These are phyloP conservation scores for Sigmodon hispidus DNA, from an alignment of 2,113 vertebrate species.

Conservation along the genomic window DNA sequence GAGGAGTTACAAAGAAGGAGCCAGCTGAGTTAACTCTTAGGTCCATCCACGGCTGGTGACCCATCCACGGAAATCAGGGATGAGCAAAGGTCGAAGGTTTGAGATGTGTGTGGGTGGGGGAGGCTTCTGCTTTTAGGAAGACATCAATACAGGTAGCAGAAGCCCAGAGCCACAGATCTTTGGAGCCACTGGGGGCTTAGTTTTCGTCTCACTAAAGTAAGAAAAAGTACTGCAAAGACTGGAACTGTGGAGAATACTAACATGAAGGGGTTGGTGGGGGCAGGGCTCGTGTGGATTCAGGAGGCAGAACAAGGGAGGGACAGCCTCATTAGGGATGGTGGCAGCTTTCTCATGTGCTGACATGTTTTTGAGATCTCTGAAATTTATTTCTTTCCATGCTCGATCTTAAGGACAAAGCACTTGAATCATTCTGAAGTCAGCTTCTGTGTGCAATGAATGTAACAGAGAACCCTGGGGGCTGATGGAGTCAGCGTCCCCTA, in stretches of 20 bases:
- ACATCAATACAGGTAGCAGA: not conserved
- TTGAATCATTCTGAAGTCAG: not conserved
- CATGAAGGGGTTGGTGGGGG: not conserved
- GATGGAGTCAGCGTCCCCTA: rapidly evolving
- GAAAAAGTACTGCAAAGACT: not conserved
- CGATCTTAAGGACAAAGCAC: not conserved
- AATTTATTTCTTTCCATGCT: conserved; percentile 10
- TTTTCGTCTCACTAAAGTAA: not conserved
- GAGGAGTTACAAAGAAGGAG: not conserved
- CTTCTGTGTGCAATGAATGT: not conserved
- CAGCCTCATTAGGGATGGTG: not conserved
- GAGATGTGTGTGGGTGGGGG: not conserved
- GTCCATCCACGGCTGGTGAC: rapidly evolving
- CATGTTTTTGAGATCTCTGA: not conserved
- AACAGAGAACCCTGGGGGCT: not conserved
- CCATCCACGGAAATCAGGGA: rapidly evolving
- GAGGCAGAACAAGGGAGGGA: rapidly evolving
- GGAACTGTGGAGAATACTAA: not conserved
- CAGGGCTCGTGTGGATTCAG: not conserved
- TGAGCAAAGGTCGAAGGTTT: not conserved
- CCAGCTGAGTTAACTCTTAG: rapidly evolving
- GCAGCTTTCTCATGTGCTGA: not conserved
- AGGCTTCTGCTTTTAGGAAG: not conserved
- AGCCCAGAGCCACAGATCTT: not conserved
- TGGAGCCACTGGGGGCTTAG: not conserved